These are phyloP conservation scores for Oligia fasciuncula DNA, from an alignment of 2,888 invertebrate genomes.

Conservation along the genomic window DNA sequence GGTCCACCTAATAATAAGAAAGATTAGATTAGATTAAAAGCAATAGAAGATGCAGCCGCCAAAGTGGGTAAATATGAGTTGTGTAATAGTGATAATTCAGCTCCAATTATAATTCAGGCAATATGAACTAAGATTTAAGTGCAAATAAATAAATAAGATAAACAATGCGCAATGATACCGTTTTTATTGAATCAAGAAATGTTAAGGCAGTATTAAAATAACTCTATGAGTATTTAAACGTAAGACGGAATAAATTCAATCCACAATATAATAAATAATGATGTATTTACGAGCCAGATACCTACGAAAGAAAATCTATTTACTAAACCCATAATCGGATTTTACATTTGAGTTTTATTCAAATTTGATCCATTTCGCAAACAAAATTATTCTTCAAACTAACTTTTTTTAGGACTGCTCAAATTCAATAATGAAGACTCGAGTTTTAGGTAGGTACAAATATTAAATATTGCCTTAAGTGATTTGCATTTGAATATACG, in stretches of 20 bases:
- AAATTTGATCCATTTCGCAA: conserved; percentile 35
- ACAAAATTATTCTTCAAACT: conserved; percentile 15
- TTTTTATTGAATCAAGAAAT: conserved; percentile 2
- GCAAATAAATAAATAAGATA: not conserved
- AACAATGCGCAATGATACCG: not conserved
- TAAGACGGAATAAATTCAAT: conserved; percentile 1
- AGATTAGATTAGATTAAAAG: not conserved
- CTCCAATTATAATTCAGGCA: not conserved
- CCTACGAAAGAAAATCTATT: conserved; percentile 8
- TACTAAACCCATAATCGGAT: conserved; percentile 27
- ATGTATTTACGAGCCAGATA: conserved; percentile 12
- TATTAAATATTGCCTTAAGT: conserved; percentile 17
- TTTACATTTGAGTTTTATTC: conserved; percentile 30
- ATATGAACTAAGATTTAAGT: not conserved
- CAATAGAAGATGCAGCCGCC: not conserved
- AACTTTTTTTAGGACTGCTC: conserved; percentile 20
- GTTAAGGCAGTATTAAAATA: not conserved
- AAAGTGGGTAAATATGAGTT: not conserved
- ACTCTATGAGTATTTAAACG: not conserved
- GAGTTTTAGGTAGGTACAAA: not conserved
- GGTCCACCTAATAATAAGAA: not conserved
- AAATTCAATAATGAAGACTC: conserved; percentile 31
- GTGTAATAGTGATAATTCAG: not conserved
- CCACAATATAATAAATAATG: conserved; percentile 22
- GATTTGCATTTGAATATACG: conserved; percentile 37